Evolutionary conservation across 2,888 invertebrate species (phyloP).

Genomic region (Poecilobothrus nobilitatus): DNA sequence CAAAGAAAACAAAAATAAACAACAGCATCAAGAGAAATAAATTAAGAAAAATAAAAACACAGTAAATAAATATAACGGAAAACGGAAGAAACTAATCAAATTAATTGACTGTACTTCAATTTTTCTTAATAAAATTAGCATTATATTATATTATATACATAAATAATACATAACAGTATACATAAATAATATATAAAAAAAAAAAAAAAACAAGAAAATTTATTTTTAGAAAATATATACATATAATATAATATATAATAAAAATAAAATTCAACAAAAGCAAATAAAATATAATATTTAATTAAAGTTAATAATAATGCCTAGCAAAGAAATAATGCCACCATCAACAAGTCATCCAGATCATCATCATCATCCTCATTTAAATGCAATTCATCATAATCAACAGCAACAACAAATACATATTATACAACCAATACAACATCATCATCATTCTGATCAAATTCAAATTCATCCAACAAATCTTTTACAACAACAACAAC

Average conservation of each 20-base stretch:
- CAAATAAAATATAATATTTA: too few relatives aligned
- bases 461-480: neutral
- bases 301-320: neutral
- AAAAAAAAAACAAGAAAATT: too few relatives aligned
- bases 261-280: too few relatives aligned
- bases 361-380: neutral
- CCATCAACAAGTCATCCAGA: neutral
- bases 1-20: neutral
- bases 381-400: neutral
- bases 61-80: too few relatives aligned
- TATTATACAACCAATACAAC: neutral
- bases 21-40: neutral
- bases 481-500: neutral
- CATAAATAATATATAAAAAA: too few relatives aligned
- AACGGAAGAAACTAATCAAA: neutral
- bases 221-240: too few relatives aligned
- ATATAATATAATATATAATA: too few relatives aligned
- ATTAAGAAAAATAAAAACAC: too few relatives aligned
- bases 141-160: too few relatives aligned
- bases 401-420: conserved; percentile 5
- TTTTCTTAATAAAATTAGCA: too few relatives aligned
- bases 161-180: too few relatives aligned
- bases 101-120: too few relatives aligned
- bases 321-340: neutral
- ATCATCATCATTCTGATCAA: neutral